A percentile compares a stretch with the other conserved stretches of the same genome.
Evolutionary conservation across 2,113 vertebrate species (phyloP).

Genomic region (Chascanopsetta lugubris): DNA sequence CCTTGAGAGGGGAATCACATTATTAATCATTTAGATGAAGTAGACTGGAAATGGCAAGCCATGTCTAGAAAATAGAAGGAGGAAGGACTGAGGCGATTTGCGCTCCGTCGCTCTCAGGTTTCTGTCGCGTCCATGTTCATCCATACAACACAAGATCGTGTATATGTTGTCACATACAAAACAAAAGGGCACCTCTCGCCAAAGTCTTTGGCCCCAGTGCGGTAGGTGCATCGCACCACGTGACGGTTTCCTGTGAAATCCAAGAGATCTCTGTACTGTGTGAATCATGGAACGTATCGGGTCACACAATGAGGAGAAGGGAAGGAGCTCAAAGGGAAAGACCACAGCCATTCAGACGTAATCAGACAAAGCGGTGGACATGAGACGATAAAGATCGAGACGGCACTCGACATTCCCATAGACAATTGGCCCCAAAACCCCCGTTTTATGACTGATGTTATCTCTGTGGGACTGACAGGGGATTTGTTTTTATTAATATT

Average conservation of each 20-base stretch:
- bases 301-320: constrained; percentile 59
- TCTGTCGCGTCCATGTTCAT: background rate
- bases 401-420: constrained; percentile 36
- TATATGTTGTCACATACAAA: constrained; percentile 4
- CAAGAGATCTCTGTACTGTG: constrained; percentile 44
- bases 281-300: constrained; percentile 57
- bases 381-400: constrained; percentile 59
- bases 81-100: background rate
- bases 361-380: constrained; percentile 68
- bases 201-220: constrained; percentile 5
- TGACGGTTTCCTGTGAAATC: constrained; percentile 60
- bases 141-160: background rate
- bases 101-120: constrained; percentile 7
- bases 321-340: constrained; percentile 56
- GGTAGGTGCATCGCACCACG: constrained; percentile 25
- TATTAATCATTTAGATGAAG: constrained; percentile 39
- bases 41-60: background rate
- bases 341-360: constrained; percentile 55
- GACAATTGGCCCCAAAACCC: constrained; percentile 41
- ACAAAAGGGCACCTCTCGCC: constrained; percentile 7
- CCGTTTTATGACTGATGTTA: constrained; percentile 19
- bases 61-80: constrained; percentile 15
- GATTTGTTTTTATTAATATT: constrained; percentile 25
- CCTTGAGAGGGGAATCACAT: constrained; percentile 27
- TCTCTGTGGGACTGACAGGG: constrained; percentile 15